Percentiles rank a stretch among this genome's conserved stretches.
phyloP scores from a whole-genome alignment of 92 coral and sea anemone genomes.

The Muricea muricata region DNA sequence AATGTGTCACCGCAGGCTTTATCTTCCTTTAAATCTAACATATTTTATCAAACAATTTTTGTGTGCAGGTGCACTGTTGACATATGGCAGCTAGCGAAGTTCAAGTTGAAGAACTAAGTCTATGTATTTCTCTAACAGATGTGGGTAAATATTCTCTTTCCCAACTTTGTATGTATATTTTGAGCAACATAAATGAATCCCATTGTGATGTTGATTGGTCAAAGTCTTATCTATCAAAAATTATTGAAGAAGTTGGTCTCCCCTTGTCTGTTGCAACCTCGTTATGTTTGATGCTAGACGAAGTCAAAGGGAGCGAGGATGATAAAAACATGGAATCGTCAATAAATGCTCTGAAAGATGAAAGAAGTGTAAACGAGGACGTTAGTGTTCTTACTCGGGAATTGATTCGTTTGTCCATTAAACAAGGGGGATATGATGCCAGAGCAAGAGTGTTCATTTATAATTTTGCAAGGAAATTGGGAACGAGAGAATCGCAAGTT shows the following conservation, averaged over 20 bases:
- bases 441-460: slow-evolving; percentile 70
- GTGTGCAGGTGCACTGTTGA: not conserved
- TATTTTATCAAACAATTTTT: not conserved
- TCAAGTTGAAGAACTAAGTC: slow-evolving; percentile 28
- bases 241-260: slow-evolving; percentile 26
- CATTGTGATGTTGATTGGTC: slow-evolving; percentile 21
- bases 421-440: slow-evolving; percentile 71
- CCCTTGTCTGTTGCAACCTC: slow-evolving; percentile 28
- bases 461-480: slow-evolving; percentile 56
- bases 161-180: slow-evolving; percentile 35
- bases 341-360: slow-evolving; percentile 5
- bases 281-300: slow-evolving; percentile 32
- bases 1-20: too few relatives aligned
- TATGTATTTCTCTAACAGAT: slow-evolving; percentile 17
- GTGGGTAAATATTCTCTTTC: slow-evolving; percentile 33
- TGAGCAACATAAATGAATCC: slow-evolving; percentile 26
- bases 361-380: slow-evolving; percentile 4
- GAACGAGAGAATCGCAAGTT: slow-evolving; percentile 42
- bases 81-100: not conserved
- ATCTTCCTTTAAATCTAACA: too few relatives aligned
- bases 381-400: not conserved
- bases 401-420: slow-evolving; percentile 31
- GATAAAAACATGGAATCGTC: slow-evolving; percentile 5
- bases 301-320: not conserved
- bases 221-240: slow-evolving; percentile 1